Percentiles rank a stretch among this genome's conserved stretches.
These are phyloP conservation scores for Hapalemur alaotrensis DNA, from an alignment of 2,797 vertebrate species.

Conservation along the genomic window DNA sequence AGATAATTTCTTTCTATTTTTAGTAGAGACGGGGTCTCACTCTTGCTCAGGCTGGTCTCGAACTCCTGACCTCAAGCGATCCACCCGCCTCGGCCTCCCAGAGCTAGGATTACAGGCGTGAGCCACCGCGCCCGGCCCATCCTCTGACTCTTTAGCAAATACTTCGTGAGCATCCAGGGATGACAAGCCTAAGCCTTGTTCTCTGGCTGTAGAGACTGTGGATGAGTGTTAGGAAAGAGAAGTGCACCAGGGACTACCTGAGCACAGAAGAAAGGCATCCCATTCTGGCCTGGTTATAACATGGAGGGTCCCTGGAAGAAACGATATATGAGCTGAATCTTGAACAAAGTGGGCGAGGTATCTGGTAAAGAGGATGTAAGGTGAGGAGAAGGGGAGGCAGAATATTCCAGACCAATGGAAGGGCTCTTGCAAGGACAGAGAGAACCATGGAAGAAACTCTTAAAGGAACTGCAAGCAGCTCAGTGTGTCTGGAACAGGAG, in stretches of 20 bases:
- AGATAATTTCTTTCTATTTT: too few species aligned
- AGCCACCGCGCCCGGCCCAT: too few species aligned
- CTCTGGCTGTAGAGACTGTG: background rate
- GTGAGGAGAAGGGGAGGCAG: background rate
- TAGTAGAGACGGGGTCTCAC: too few species aligned
- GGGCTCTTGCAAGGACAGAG: background rate
- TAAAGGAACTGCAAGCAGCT: background rate
- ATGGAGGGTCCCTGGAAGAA: background rate
- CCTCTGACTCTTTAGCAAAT: background rate
- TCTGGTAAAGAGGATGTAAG: background rate
- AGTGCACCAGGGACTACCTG: background rate
- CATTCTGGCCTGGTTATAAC: background rate
- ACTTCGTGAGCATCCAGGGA: background rate
- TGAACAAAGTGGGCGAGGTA: background rate
- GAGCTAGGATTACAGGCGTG: too few species aligned
- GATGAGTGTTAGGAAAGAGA: background rate
- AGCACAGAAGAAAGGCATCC: background rate
- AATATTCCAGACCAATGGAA: background rate
- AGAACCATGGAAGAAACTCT: fast-evolving
- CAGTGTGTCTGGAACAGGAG: too few species aligned
- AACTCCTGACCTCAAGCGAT: too few species aligned
- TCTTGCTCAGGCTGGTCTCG: too few species aligned
- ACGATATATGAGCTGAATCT: background rate
- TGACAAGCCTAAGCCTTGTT: background rate
- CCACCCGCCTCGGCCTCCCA: too few species aligned